Percentiles rank a stretch among this genome's conserved stretches.
These are phyloP conservation scores for Scolanthus callimorphus DNA, from an alignment of 92 coral and sea anemone species.

Conservation along the genomic window DNA sequence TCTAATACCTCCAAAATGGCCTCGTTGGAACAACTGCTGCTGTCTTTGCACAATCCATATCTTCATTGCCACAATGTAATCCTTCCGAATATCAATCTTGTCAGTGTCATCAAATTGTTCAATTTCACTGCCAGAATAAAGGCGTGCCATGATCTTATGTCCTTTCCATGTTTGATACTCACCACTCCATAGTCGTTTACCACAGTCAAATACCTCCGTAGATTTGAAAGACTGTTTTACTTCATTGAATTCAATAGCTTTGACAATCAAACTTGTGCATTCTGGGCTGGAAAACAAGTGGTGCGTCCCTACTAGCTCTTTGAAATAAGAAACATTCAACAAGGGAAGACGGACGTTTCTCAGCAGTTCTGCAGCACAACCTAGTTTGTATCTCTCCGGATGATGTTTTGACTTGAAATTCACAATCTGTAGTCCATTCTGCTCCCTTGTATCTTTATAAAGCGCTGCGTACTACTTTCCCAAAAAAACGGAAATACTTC, in stretches of 20 bases:
- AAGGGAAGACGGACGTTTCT: conserved; percentile 49
- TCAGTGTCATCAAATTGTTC: conserved; percentile 21
- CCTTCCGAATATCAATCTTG: conserved; percentile 3
- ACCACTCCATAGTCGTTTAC: conserved; percentile 52
- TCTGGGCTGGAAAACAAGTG: conserved; percentile 10
- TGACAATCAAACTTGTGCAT: conserved; percentile 24
- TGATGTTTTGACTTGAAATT: conserved; percentile 14
- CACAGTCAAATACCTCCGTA: conserved; percentile 21
- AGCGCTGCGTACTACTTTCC: no score
- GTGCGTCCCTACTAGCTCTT: conserved; percentile 22
- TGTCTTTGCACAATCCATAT: no score
- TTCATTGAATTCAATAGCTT: conserved; percentile 36
- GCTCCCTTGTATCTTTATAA: no score
- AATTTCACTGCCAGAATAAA: conserved; percentile 30
- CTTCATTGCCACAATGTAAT: conserved; percentile 72
- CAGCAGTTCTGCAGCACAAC: conserved; percentile 53
- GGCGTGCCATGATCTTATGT: conserved; percentile 40
- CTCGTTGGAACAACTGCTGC: conserved; percentile 66
- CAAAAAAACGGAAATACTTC: no score
- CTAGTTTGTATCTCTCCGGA: no score
- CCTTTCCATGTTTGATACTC: conserved; percentile 34
- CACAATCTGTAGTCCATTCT: no score
- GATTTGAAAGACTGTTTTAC: conserved; percentile 1
- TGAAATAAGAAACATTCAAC: conserved; percentile 37
- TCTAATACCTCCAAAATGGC: conserved; percentile 77